phyloP scores from a whole-genome alignment of 2,113 vertebrate genomes.

The Desmodus rotundus region DNA sequence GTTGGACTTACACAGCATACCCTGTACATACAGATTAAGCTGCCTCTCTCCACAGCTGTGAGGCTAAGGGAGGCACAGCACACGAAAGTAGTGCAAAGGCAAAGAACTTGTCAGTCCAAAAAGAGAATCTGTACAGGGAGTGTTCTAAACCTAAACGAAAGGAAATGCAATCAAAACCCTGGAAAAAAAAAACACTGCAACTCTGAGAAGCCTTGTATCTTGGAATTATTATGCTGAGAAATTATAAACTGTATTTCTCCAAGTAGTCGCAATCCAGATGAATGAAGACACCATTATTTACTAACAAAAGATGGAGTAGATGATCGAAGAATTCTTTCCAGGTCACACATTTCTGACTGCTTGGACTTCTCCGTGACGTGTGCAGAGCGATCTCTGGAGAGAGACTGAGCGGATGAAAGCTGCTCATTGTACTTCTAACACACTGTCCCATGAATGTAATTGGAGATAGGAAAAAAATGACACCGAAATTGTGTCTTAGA shows the following conservation, averaged over 20 bases:
- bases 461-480: conserved; percentile 39
- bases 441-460: not conserved
- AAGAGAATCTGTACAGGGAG: not conserved
- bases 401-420: not conserved
- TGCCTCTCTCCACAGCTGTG: not conserved
- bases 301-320: not conserved
- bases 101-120: not conserved
- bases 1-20: not conserved
- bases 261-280: not conserved
- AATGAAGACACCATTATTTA: conserved; percentile 22
- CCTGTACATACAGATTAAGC: not conserved
- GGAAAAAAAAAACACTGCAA: not conserved
- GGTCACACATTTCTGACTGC: not conserved
- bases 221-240: not conserved
- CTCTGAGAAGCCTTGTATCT: not conserved
- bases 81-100: not conserved
- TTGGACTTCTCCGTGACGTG: not conserved
- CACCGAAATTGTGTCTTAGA: not conserved
- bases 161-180: not conserved
- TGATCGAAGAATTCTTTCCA: not conserved
- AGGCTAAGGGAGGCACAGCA: not conserved
- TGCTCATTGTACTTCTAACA: not conserved
- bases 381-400: not conserved
- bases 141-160: not conserved
- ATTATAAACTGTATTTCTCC: not conserved